phyloP scores from a whole-genome alignment of 1,140 invertebrate species.

The Parapsyche elsis region DNA sequence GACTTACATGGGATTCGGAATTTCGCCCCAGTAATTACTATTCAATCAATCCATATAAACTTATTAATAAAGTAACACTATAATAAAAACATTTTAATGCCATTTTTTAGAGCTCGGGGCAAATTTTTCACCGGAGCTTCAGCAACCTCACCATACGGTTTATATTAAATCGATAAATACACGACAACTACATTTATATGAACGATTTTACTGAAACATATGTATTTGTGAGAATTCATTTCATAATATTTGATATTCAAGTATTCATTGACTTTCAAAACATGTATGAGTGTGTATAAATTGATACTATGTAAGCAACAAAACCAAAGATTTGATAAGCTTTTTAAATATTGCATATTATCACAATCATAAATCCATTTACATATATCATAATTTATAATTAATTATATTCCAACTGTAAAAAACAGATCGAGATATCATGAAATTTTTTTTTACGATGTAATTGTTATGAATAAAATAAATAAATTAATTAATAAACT shows the following conservation, averaged over 20 bases:
- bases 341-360: no score
- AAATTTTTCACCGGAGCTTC: constrained; percentile 61
- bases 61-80: not conserved
- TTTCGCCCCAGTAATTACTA: constrained; percentile 58
- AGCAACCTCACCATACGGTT: constrained; percentile 59
- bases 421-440: no score
- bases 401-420: not conserved
- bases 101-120: constrained; percentile 59
- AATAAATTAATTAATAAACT: not conserved
- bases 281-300: not conserved
- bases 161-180: constrained; percentile 40
- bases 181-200: not conserved
- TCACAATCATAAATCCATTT: no score
- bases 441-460: no score
- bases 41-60: not conserved
- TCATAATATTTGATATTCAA: no score
- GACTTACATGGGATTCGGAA: constrained; percentile 62
- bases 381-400: not conserved
- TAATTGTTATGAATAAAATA: no score
- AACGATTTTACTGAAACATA: no score
- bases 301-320: not conserved
- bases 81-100: constrained; percentile 34
- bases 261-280: no score
- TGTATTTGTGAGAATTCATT: no score
- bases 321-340: constrained; percentile 13